Conservation (phyloP, 2,797 vertebrate species). For the Antennarius maculatus region DNA sequence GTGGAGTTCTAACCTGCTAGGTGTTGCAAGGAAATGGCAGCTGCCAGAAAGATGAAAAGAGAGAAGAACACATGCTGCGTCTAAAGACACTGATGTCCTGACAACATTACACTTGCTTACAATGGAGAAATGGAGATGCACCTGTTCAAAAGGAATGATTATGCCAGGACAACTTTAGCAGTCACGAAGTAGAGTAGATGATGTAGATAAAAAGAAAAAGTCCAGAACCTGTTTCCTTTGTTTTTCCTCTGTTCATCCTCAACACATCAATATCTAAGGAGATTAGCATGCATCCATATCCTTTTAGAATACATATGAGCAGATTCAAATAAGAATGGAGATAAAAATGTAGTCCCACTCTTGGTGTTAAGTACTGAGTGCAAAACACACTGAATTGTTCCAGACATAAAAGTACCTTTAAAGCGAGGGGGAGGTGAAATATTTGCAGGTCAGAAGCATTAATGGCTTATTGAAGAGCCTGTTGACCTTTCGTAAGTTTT, state of each 20-base stretch:
- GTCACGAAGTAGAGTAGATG: too few relatives aligned
- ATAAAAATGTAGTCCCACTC: too few relatives aligned
- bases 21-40: not conserved
- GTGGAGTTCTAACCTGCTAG: not conserved
- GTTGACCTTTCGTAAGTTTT: conserved; percentile 7
- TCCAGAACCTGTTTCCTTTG: too few relatives aligned
- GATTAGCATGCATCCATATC: too few relatives aligned
- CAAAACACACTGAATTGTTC: not conserved
- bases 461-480: conserved; percentile 33
- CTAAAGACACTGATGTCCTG: not conserved
- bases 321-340: too few relatives aligned
- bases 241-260: too few relatives aligned
- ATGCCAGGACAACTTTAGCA: not conserved
- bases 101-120: not conserved
- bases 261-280: too few relatives aligned
- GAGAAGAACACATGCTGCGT: not conserved
- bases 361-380: too few relatives aligned
- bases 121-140: not conserved
- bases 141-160: not conserved
- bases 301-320: too few relatives aligned
- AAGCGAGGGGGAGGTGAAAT: not conserved
- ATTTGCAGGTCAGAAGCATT: conserved; percentile 13
- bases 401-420: conserved; percentile 6
- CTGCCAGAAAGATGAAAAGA: not conserved
- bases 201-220: too few relatives aligned